phyloP scores from a whole-genome alignment of 1,140 invertebrate genomes.

The Ctenoplectra terminalis region DNA sequence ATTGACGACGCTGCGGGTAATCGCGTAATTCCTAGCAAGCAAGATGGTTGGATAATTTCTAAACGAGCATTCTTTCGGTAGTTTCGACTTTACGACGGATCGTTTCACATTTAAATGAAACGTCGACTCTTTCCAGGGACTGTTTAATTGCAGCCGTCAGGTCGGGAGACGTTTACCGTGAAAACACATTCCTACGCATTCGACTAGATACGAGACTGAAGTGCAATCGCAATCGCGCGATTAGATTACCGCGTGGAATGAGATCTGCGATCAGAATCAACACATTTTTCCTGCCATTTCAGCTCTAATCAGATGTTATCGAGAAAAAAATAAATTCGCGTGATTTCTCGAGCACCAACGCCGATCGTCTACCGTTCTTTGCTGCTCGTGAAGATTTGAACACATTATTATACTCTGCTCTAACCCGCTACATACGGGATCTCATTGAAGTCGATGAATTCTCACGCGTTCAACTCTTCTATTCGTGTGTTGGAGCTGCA shows the following conservation, averaged over 20 bases:
- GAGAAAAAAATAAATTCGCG: constrained; percentile 4
- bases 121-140: not conserved
- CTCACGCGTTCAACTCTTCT: constrained; percentile 46
- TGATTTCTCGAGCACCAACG: not conserved
- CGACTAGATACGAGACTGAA: not conserved
- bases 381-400: not conserved
- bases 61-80: not conserved
- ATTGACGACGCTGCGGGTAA: constrained; percentile 15
- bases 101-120: too few relatives aligned
- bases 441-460: constrained; percentile 29
- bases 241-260: constrained; percentile 24
- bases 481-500: constrained; percentile 17
- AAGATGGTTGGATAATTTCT: constrained; percentile 12
- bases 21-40: constrained; percentile 27
- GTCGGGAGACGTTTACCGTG: not conserved
- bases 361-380: not conserved
- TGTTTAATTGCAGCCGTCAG: not conserved
- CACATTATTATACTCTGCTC: not conserved
- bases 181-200: not conserved
- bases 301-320: constrained; percentile 5
- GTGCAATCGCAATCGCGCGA: constrained; percentile 6
- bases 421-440: not conserved
- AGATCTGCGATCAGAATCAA: constrained; percentile 17
- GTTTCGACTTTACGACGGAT: not conserved
- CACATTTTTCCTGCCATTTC: not conserved